Base-by-base conservation (phyloP, 2,797 vertebrate species). In the Clarias platycephalus region DNA sequence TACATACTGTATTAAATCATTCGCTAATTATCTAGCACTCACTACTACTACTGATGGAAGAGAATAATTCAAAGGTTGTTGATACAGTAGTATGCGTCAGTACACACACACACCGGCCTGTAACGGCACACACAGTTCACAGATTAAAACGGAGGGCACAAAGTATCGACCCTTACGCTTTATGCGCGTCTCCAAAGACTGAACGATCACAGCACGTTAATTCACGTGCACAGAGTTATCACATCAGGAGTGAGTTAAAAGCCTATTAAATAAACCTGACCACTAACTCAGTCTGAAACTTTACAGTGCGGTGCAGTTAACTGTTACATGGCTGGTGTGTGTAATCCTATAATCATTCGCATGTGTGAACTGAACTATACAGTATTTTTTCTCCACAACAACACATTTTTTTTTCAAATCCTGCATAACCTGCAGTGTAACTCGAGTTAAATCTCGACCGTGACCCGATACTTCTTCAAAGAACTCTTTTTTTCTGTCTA, bases 211-310 rank as follows among this genome's bases (percentile, higher is more conserved):
- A 79, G 28, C 7, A n/a, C 22, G 2, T 57, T 15, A n/a, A 18
- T 67, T 31, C 89, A 84, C 82, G 82, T 85, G 81, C 44, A 82
- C 77, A 84, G 86, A 89, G 75, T 70, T 76, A 26, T 74, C 62
- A 74, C 85, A 85, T 86, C 87, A 88, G 78, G 81, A 84, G 77
- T 31, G 74, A 49, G 83, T 86, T 86, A 58, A 82, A 82, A 85
- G 68, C 81, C 74, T 57, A 71, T 85, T 76, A 82, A 84, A 82
- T 79, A 81, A 88, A 88, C 26, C 28, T 64, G 80, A 88, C 88
- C 83, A 13, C 87, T 75, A 84, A 85, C 85, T 84, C 57, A 62
- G 85, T 88, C 83, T 88, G 85, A 74, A 80, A 40, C 70, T 87
- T 87, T 78, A 87, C 80, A 44, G 68, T 87, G 83, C 80, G 83